A percentile compares a stretch with the other conserved stretches of the same genome.
phyloP scores from a whole-genome alignment of 2,888 invertebrate genomes.

The Camptogramma bilineatum region DNA sequence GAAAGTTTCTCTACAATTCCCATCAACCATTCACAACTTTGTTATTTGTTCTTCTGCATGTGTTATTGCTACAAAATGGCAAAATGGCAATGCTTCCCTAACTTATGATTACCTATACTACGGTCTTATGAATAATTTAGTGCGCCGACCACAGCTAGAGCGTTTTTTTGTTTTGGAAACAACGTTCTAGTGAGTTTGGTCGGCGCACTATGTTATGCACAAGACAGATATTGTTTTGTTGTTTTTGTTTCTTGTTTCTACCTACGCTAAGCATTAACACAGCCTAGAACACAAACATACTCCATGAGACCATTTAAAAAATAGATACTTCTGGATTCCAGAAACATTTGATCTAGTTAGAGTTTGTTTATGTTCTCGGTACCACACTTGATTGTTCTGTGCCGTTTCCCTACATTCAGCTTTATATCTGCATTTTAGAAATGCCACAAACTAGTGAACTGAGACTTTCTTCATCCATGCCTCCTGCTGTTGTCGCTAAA shows the following conservation, averaged over 20 bases:
- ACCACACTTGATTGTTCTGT: slow-evolving; percentile 10
- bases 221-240: too few relatives aligned
- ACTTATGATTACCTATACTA: neutral
- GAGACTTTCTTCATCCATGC: slow-evolving; percentile 73
- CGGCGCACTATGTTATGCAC: too few relatives aligned
- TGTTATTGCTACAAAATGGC: slow-evolving; percentile 28
- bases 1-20: slow-evolving; percentile 15
- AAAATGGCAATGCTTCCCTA: slow-evolving; percentile 1
- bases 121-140: too few relatives aligned
- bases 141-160: too few relatives aligned
- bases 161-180: too few relatives aligned
- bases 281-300: neutral
- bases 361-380: neutral
- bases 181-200: too few relatives aligned
- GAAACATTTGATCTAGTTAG: neutral
- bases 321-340: neutral
- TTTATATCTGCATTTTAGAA: slow-evolving; percentile 67
- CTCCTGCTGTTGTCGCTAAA: slow-evolving; percentile 66
- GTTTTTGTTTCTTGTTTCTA: too few relatives aligned
- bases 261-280: neutral
- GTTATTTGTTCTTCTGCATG: slow-evolving; percentile 13
- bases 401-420: slow-evolving; percentile 42
- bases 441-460: slow-evolving; percentile 81
- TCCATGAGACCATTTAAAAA: neutral
- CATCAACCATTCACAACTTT: slow-evolving; percentile 21